Percentiles rank a stretch among this genome's conserved stretches.
phyloP scores from a whole-genome alignment of 2,113 vertebrate genomes.

The Xenus cinereus region DNA sequence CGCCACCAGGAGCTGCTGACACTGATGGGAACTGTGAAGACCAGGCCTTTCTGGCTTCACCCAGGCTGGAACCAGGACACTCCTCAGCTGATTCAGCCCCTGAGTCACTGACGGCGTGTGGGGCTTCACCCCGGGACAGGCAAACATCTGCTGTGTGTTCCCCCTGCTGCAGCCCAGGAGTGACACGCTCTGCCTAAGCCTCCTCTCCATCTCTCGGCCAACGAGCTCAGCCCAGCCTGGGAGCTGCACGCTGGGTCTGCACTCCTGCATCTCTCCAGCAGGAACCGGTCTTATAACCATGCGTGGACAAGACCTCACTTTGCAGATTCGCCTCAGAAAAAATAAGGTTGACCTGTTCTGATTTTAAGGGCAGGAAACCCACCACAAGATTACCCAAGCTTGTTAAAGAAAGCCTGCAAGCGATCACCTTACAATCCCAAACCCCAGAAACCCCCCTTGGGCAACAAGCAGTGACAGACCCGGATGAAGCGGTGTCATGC shows the following conservation, averaged over 20 bases:
- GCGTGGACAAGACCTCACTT: not conserved
- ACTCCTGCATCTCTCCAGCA: not conserved
- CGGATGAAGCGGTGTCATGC: not conserved
- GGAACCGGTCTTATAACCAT: not conserved
- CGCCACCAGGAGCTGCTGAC: not conserved
- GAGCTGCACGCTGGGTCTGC: accelerated
- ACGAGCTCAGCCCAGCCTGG: accelerated
- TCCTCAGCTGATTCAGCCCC: not conserved
- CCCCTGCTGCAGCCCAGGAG: not conserved
- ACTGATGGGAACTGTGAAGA: accelerated
- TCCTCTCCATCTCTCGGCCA: not conserved
- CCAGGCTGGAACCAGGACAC: not conserved
- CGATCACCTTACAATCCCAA: not conserved
- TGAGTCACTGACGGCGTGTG: not conserved
- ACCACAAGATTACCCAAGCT: not conserved
- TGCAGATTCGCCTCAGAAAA: not conserved
- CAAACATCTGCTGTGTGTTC: not conserved
- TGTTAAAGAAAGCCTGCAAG: not conserved
- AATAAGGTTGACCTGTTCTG: not conserved
- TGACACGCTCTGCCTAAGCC: not conserved
- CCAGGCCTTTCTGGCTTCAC: not conserved
- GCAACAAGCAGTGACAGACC: not conserved
- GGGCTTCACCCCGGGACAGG: not conserved
- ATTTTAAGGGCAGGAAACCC: not conserved
- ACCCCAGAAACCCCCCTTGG: not conserved